phyloP scores from a whole-genome alignment of 2,797 vertebrate genomes.

The Catamblyrhynchus diadema region DNA sequence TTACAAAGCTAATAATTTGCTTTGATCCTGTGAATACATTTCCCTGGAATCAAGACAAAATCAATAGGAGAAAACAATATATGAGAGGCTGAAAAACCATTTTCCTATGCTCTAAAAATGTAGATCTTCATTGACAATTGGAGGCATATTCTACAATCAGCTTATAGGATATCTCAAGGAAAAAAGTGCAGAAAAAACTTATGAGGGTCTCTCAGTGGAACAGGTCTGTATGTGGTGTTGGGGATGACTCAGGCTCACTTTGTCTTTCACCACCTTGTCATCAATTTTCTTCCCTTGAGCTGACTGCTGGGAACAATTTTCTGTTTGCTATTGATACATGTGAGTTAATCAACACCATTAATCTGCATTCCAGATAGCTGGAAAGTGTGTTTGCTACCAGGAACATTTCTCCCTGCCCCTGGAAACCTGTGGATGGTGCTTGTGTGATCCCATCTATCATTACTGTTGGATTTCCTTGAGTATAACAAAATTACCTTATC shows the following conservation, averaged over 20 bases:
- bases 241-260: background rate
- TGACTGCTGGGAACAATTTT: background rate
- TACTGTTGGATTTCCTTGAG: background rate
- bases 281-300: background rate
- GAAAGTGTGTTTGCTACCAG: background rate
- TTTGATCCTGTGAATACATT: slow-evolving; percentile 9
- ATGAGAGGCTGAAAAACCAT: background rate
- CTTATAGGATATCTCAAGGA: background rate
- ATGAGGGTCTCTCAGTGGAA: background rate
- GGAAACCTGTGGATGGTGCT: background rate
- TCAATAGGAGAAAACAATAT: slow-evolving; percentile 29
- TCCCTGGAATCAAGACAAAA: slow-evolving; percentile 38
- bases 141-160: background rate
- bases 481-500: background rate
- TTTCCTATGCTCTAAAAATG: background rate
- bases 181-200: background rate
- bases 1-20: background rate
- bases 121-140: background rate
- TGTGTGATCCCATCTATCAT: too few species aligned
- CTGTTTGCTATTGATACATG: background rate
- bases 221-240: rapidly evolving
- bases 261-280: background rate
- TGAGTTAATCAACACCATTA: background rate
- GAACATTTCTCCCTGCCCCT: background rate
- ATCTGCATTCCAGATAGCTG: background rate